Conservation (phyloP, 64 coral and sea anemone genomes). For the Pocillopora verrucosa region DNA sequence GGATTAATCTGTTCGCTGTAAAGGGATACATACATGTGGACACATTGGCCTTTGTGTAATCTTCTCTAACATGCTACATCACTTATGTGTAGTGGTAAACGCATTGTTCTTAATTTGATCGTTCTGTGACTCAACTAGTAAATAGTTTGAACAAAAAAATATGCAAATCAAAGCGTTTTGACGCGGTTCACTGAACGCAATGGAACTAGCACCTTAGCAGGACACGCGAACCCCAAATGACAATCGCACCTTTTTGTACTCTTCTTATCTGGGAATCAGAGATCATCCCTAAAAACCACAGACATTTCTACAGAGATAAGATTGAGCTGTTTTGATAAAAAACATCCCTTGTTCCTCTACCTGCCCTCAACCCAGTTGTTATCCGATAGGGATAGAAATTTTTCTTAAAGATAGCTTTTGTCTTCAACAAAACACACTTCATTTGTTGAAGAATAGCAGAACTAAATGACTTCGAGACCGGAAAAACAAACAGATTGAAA, state of each 20-base stretch:
- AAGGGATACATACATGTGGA: slow-evolving; percentile 20
- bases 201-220: not conserved
- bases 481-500: slow-evolving; percentile 6
- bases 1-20: slow-evolving; percentile 29
- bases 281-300: slow-evolving; percentile 28
- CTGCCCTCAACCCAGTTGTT: slow-evolving; percentile 9
- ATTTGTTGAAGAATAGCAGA: slow-evolving; percentile 18
- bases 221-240: slow-evolving; percentile 15
- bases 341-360: slow-evolving; percentile 2
- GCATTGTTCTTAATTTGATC: slow-evolving; percentile 18
- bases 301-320: slow-evolving; percentile 35
- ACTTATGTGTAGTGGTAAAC: slow-evolving; percentile 1
- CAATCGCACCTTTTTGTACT: slow-evolving; percentile 3
- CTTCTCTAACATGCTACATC: not conserved
- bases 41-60: not conserved
- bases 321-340: slow-evolving; percentile 37
- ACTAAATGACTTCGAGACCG: slow-evolving; percentile 6
- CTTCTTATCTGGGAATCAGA: slow-evolving; percentile 11
- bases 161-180: slow-evolving; percentile 10
- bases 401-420: slow-evolving; percentile 44
- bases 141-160: slow-evolving; percentile 28
- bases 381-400: slow-evolving; percentile 28
- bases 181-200: not conserved
- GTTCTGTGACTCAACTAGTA: not conserved
- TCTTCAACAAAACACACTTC: slow-evolving; percentile 37